These are phyloP conservation scores for Spea multiplicata DNA, from an alignment of 2,113 vertebrate genomes.

Conservation along the genomic window DNA sequence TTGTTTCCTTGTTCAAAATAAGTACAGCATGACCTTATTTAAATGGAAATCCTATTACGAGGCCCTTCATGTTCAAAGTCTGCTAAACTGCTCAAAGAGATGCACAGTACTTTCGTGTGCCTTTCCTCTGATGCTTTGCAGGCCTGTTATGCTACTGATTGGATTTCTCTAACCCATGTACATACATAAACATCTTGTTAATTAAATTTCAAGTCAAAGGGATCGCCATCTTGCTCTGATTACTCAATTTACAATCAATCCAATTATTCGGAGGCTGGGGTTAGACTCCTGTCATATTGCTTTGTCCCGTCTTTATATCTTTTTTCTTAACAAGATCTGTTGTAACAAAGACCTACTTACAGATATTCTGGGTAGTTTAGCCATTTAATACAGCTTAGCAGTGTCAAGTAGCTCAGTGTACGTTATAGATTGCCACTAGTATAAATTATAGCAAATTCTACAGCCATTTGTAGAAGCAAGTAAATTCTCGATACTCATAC, in stretches of 20 bases:
- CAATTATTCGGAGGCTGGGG: conserved; percentile 38
- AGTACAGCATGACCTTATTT: conserved; percentile 41
- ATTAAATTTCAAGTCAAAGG: conserved; percentile 41
- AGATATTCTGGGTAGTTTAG: no score
- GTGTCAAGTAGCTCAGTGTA: no score
- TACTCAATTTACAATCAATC: conserved; percentile 40
- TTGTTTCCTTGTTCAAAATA: conserved; percentile 45
- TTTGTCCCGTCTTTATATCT: conserved; percentile 22
- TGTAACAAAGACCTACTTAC: conserved; percentile 10
- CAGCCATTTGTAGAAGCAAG: no score
- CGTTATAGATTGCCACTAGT: no score
- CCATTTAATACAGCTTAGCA: no score
- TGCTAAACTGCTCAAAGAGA: conserved; percentile 37
- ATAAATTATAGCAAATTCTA: no score
- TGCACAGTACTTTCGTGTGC: conserved; percentile 32
- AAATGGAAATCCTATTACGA: conserved; percentile 43
- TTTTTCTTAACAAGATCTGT: conserved; percentile 12
- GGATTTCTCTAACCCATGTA: conserved; percentile 36
- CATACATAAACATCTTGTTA: conserved; percentile 48
- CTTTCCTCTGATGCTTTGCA: conserved; percentile 34
- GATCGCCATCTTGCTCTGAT: conserved; percentile 37
- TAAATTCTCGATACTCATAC: no score
- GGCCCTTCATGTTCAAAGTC: conserved; percentile 23
- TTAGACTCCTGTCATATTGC: conserved; percentile 22
- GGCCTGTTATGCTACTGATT: conserved; percentile 38